Evolutionary conservation across 2,797 vertebrate genomes (phyloP).

Genomic region (Tauraco hartlaubi): DNA sequence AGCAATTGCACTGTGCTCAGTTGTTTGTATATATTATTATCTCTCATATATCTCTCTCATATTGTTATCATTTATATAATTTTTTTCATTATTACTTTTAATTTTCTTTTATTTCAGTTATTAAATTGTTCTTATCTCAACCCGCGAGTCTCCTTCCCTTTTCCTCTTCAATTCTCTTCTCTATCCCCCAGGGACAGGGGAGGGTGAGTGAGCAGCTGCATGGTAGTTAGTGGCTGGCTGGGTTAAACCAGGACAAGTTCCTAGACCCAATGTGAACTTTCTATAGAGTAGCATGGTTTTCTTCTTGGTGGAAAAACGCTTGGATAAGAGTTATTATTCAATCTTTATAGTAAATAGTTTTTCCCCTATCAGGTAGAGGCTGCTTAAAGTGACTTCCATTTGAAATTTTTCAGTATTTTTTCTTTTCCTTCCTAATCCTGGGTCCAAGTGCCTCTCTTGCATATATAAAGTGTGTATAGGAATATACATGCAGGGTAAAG

Average conservation of each 20-base stretch:
- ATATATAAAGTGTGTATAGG: neutral
- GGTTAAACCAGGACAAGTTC: neutral
- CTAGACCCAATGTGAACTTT: neutral
- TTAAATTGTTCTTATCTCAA: too few relatives aligned
- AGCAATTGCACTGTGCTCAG: too few relatives aligned
- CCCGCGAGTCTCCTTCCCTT: too few relatives aligned
- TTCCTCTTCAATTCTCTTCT: too few relatives aligned
- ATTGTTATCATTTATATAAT: too few relatives aligned
- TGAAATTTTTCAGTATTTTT: neutral
- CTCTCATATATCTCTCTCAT: too few relatives aligned
- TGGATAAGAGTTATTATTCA: neutral
- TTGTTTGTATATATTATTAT: too few relatives aligned
- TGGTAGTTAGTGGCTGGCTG: too few relatives aligned
- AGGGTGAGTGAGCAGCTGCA: too few relatives aligned
- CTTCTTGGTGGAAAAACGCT: neutral
- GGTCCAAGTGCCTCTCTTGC: neutral
- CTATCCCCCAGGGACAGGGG: too few relatives aligned
- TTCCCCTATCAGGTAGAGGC: neutral
- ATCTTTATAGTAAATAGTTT: neutral
- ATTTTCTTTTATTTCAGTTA: too few relatives aligned
- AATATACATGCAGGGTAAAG: rapidly evolving
- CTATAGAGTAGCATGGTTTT: neutral
- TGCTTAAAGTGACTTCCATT: neutral
- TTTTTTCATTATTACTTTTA: too few relatives aligned
- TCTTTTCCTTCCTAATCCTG: neutral